Evolutionary conservation across 2,888 invertebrate species (phyloP).

Genomic region (Syrphus vitripennis): DNA sequence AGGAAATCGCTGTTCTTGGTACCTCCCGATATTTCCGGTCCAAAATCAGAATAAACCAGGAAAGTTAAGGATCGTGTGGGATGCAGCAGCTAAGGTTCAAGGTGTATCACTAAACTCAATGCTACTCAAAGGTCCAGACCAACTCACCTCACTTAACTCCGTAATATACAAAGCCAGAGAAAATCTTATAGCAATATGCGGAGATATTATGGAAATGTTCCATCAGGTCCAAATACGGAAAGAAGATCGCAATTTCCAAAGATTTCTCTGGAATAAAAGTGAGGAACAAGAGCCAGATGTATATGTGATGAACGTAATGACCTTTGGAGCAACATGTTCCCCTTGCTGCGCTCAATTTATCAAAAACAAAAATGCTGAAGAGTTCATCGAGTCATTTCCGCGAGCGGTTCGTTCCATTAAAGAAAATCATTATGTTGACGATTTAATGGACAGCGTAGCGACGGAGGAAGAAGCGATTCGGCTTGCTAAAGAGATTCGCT

Average conservation of each 20-base stretch:
- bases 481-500: conserved; percentile 55
- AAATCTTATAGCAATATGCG: conserved; percentile 67
- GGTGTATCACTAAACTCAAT: neutral
- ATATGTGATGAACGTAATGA: conserved; percentile 28
- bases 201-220: conserved; percentile 13
- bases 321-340: conserved; percentile 1
- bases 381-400: neutral
- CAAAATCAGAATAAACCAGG: neutral
- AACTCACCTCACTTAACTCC: neutral
- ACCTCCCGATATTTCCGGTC: neutral
- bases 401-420: neutral
- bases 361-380: neutral
- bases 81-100: neutral
- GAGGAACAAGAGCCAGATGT: neutral
- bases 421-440: conserved; percentile 74
- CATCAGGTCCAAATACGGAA: neutral
- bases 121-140: neutral
- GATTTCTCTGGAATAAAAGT: conserved; percentile 5
- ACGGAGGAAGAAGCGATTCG: conserved; percentile 70
- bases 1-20: neutral
- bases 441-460: too few species aligned
- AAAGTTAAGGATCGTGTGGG: neutral
- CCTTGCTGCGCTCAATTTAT: neutral
- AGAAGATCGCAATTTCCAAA: neutral
- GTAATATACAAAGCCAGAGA: conserved; percentile 73